Conservation (phyloP, 2,888 invertebrate genomes). For the Cantharis lateralis region DNA sequence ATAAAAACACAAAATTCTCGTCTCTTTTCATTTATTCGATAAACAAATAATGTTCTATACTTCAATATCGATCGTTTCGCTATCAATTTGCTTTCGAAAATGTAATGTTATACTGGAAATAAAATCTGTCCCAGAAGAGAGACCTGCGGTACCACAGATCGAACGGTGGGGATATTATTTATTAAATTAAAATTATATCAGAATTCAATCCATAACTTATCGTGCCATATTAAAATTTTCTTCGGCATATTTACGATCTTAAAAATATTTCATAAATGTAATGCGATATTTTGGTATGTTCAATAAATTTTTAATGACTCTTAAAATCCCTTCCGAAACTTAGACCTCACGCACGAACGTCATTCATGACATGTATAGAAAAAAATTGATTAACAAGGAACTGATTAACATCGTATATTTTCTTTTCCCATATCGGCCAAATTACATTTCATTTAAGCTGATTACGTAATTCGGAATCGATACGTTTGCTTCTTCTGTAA, state of each 20-base stretch:
- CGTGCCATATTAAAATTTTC: neutral
- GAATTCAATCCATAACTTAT: neutral
- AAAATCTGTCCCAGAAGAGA: too few relatives aligned
- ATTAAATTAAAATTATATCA: neutral
- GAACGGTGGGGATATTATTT: neutral
- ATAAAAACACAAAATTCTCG: too few relatives aligned
- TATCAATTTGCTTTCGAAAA: neutral
- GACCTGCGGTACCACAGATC: too few relatives aligned
- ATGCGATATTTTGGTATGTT: conserved; percentile 2
- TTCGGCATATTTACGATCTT: neutral
- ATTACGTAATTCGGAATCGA: neutral
- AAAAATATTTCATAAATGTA: conserved; percentile 1
- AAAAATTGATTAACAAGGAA: neutral
- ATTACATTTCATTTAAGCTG: neutral
- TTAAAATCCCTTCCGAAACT: conserved; percentile 12
- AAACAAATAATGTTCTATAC: neutral
- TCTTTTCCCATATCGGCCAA: conserved; percentile 1
- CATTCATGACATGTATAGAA: conserved; percentile 4
- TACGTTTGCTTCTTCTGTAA: neutral
- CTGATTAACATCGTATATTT: conserved; percentile 6
- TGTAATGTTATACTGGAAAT: neutral
- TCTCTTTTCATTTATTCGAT: neutral
- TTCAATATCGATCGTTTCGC: neutral
- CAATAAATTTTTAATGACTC: conserved; percentile 16
- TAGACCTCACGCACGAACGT: conserved; percentile 7